Evolutionary conservation across 1,140 invertebrate species (phyloP), one percentile per base, ranked within the genome.

Genomic region (Drosophila fuyamai): DNA sequence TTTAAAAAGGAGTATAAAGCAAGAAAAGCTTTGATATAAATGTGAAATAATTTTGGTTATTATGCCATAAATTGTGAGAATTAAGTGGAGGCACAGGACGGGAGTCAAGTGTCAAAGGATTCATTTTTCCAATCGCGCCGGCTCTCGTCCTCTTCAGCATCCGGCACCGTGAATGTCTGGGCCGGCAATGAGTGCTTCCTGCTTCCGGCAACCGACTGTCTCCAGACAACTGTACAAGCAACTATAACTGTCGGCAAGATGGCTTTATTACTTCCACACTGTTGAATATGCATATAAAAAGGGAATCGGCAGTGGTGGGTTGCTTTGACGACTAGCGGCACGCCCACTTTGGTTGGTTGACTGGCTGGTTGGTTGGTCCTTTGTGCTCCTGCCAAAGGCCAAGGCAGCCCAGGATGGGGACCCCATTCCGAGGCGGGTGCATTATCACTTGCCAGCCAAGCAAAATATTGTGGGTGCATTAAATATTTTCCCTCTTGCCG

Each of bases 221-320:
- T 75, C 72, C 57, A 75, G 73, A 76, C 76, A 86, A 79, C 62
- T 88, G 63, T 72, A 66, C 72, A 76, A 77, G 76, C 79, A 77
- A 80, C 83, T 88, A 79, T 88, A 75, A 80, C 76, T 88, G 79
- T 88, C 83, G 76, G 79, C 76, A 88, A 88, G 84, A 88, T 88
- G 84, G 83, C 84, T 88, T 89, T 89, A 89, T 89, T 89, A 89
- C 83, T 89, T 89, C 84, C 77, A 89, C 84, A 78, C 84, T 89
- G 84, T 89, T 89, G 84, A 89, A 89, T 89, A 83, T 89, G 80
- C 77, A 89, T 79, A 72, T 57, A 81, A 57, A 81, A 76, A 56
- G 54, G 43, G 56, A 57, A 32, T 35, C 23, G 12, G 9, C 47
- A 46, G 10, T 14, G 14, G 23, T 57, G 40, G 51, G 27, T 55